Conservation (phyloP, 2,888 invertebrate genomes). For the Dascillus cervinus region DNA sequence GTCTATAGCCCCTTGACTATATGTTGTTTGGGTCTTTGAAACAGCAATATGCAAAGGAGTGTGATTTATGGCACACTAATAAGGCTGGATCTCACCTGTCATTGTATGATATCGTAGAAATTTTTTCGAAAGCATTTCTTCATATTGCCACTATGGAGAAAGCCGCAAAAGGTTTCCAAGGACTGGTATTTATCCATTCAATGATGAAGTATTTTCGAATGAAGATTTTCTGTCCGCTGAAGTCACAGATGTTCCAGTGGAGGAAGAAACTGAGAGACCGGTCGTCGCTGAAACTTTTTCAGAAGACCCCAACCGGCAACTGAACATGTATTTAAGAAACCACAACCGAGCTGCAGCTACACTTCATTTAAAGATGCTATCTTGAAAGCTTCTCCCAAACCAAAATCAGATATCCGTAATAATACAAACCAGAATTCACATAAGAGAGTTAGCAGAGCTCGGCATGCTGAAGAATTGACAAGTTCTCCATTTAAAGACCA, state of each 20-base stretch:
- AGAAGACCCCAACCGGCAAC: too few relatives aligned
- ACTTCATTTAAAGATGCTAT: slow-evolving; percentile 1
- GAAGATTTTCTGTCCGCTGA: slow-evolving; percentile 1
- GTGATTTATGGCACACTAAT: slow-evolving; percentile 2
- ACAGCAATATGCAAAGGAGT: slow-evolving; percentile 2
- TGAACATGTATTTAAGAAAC: slow-evolving; percentile 1
- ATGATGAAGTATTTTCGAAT: background rate
- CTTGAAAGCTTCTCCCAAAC: slow-evolving; percentile 1
- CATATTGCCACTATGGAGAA: slow-evolving; percentile 2
- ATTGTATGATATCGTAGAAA: slow-evolving; percentile 4
- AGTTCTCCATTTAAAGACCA: slow-evolving; percentile 3
- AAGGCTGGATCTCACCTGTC: slow-evolving; percentile 1
- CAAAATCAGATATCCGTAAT: slow-evolving; percentile 1
- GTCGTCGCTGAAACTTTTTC: background rate
- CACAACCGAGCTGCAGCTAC: slow-evolving; percentile 1
- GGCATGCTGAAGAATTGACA: slow-evolving; percentile 2
- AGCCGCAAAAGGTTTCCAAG: slow-evolving; percentile 1
- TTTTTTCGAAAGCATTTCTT: slow-evolving; percentile 2
- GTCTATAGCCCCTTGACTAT: slow-evolving; percentile 1
- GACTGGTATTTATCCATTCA: too few relatives aligned
- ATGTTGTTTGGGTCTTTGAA: slow-evolving; percentile 1
- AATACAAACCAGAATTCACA: background rate
- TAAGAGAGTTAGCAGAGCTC: slow-evolving; percentile 2
- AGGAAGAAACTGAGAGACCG: slow-evolving; percentile 2
- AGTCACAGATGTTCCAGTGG: slow-evolving; percentile 3